Evolutionary conservation across 2,888 invertebrate species (phyloP).

Genomic region (Papilio gigon): DNA sequence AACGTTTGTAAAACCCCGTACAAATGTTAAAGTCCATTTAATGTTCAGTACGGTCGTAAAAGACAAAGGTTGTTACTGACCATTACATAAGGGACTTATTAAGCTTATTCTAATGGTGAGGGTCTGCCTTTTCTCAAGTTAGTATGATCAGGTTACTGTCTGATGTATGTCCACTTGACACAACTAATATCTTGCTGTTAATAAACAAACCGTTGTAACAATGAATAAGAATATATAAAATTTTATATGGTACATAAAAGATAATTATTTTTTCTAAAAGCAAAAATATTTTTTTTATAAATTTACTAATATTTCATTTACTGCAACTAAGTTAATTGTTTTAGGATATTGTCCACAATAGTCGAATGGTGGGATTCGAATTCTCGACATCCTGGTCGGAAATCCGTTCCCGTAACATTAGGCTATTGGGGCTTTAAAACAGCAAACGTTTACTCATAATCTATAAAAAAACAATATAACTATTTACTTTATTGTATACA

Average conservation of each 20-base stretch:
- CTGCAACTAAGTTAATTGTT: too few relatives aligned
- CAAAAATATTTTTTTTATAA: too few relatives aligned
- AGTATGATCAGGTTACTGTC: not conserved
- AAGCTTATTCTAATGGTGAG: constrained; percentile 11
- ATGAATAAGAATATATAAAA: not conserved
- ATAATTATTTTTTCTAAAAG: too few relatives aligned
- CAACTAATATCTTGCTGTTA: not conserved
- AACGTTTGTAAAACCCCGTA: constrained; percentile 5
- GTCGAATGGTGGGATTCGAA: too few relatives aligned
- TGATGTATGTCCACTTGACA: not conserved
- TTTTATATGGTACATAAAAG: not conserved
- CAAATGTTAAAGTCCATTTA: not conserved
- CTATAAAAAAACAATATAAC: not conserved
- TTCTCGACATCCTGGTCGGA: too few relatives aligned
- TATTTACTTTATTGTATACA: not conserved
- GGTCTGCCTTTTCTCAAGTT: constrained; percentile 3
- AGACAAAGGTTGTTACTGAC: not conserved
- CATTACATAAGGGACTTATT: not conserved
- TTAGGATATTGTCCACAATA: too few relatives aligned
- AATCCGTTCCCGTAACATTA: too few relatives aligned
- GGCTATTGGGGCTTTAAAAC: too few relatives aligned
- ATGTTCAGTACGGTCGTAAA: not conserved
- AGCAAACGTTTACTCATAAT: too few relatives aligned
- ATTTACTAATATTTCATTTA: too few relatives aligned
- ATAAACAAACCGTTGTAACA: not conserved